These are phyloP conservation scores for Cheirogaleus major DNA, from an alignment of 2,797 vertebrate genomes.

Conservation along the genomic window DNA sequence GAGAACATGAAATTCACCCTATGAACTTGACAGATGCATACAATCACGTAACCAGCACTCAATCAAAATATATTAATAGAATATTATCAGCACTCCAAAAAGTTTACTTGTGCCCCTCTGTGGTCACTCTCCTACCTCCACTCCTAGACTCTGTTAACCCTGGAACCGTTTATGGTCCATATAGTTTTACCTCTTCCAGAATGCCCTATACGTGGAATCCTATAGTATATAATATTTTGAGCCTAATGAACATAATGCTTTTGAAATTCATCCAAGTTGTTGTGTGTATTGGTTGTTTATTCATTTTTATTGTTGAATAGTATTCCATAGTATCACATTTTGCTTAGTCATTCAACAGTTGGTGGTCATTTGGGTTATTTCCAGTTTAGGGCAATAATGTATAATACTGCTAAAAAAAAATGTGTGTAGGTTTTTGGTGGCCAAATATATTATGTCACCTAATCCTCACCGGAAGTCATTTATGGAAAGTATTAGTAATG, in stretches of 20 bases:
- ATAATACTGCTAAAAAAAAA: neutral
- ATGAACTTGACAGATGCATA: neutral
- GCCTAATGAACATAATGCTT: neutral
- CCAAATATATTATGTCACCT: neutral
- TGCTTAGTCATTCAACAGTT: neutral
- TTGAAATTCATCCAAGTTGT: neutral
- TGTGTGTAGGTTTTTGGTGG: neutral
- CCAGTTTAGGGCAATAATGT: neutral
- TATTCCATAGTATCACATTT: neutral
- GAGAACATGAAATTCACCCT: neutral
- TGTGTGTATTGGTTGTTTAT: neutral
- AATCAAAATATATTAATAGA: neutral
- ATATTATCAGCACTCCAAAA: neutral
- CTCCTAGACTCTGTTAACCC: neutral
- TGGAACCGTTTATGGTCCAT: neutral
- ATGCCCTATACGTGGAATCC: neutral
- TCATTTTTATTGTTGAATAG: neutral
- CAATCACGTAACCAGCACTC: neutral
- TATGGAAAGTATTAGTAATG: conserved; percentile 9
- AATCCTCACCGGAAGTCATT: neutral
- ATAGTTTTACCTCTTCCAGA: neutral
- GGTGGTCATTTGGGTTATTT: neutral
- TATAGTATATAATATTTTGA: neutral
- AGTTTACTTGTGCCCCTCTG: neutral
- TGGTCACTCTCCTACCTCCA: neutral